phyloP scores from a whole-genome alignment of 2,797 vertebrate genomes.

The Picus viridis region DNA sequence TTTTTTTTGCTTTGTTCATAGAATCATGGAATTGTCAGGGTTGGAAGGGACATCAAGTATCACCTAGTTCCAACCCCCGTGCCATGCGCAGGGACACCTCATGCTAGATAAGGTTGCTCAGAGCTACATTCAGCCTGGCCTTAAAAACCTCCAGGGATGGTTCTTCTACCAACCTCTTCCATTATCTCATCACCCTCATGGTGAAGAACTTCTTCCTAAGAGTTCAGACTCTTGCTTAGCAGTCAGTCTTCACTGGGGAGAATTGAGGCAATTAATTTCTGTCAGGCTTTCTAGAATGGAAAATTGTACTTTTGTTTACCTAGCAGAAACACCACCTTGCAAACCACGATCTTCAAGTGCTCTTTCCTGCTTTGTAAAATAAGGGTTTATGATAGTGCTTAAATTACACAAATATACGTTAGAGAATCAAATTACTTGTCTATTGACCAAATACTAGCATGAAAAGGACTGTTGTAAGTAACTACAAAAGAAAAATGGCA shows the following conservation, averaged over 20 bases:
- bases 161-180: no score
- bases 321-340: neutral
- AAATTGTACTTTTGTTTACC: fast-evolving
- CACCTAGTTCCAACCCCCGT: no score
- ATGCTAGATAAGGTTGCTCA: no score
- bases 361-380: neutral
- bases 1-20: neutral
- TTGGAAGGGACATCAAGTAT: no score
- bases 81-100: no score
- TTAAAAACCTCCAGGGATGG: no score
- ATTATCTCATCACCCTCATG: no score
- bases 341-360: neutral
- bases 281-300: neutral
- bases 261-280: neutral
- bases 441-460: neutral
- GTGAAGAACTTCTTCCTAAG: no score
- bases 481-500: neutral
- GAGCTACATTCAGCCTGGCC: no score
- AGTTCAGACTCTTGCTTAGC: neutral
- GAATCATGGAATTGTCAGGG: no score
- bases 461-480: neutral
- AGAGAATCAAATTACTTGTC: neutral
- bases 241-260: neutral
- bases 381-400: neutral
- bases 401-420: neutral